These are phyloP conservation scores for Drosophila mojavensis DNA, from an alignment of 1,140 invertebrate species.

Conservation along the genomic window DNA sequence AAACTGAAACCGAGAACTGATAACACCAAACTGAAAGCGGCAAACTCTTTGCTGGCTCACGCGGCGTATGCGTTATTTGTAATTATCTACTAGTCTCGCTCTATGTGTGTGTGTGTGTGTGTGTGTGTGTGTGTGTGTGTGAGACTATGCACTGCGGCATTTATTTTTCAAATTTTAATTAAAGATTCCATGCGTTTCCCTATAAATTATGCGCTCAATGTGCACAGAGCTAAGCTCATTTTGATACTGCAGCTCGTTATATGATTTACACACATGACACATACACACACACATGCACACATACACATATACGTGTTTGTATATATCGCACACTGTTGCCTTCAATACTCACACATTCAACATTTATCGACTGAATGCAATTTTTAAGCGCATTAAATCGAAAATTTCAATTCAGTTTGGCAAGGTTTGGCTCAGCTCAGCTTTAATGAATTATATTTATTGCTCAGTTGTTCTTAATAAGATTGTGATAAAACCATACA, in stretches of 20 bases:
- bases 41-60: slow-evolving; percentile 26
- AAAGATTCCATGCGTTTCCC: slow-evolving; percentile 53
- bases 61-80: slow-evolving; percentile 64
- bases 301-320: no score
- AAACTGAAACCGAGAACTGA: background rate
- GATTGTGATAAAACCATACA: no score
- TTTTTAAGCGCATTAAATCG: background rate
- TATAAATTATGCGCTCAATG: slow-evolving; percentile 60
- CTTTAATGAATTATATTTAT: no score
- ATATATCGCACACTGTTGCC: background rate
- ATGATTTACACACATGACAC: slow-evolving; percentile 18
- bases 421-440: background rate
- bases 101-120: slow-evolving; percentile 2
- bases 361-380: slow-evolving; percentile 1
- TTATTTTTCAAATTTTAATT: slow-evolving; percentile 71
- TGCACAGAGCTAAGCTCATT: background rate
- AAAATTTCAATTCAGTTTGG: background rate
- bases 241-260: background rate
- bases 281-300: background rate
- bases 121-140: slow-evolving; percentile 3
- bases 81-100: slow-evolving; percentile 48
- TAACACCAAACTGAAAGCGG: background rate
- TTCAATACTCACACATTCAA: background rate
- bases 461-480: no score
- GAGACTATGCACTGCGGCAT: slow-evolving; percentile 8